Evolutionary conservation across 2,888 invertebrate species (phyloP).

Genomic region (Amblyteles armatorius): DNA sequence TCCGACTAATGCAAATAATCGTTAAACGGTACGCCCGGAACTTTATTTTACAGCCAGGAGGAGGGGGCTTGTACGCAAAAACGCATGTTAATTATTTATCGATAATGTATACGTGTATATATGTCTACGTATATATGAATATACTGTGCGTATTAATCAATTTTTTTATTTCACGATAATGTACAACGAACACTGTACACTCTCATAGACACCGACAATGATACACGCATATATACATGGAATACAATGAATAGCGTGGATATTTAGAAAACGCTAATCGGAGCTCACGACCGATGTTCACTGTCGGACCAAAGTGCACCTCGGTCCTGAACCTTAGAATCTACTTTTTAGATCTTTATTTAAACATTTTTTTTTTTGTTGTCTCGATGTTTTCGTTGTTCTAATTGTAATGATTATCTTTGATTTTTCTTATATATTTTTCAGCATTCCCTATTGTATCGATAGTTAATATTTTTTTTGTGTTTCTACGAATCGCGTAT

Average conservation of each 20-base stretch:
- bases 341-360: slow-evolving; percentile 9
- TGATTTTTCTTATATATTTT: slow-evolving; percentile 63
- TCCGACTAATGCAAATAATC: slow-evolving; percentile 71
- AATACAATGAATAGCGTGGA: slow-evolving; percentile 58
- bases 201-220: slow-evolving; percentile 12
- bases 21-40: slow-evolving; percentile 67
- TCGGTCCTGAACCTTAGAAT: slow-evolving; percentile 43
- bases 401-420: slow-evolving; percentile 52
- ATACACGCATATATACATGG: slow-evolving; percentile 59
- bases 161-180: slow-evolving; percentile 12
- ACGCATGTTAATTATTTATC: slow-evolving; percentile 77
- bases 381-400: slow-evolving; percentile 45
- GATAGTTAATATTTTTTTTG: slow-evolving; percentile 61
- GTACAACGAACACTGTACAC: slow-evolving; percentile 29
- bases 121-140: slow-evolving; percentile 71
- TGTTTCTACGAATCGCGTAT: slow-evolving; percentile 63
- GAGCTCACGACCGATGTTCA: slow-evolving; percentile 58
- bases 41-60: slow-evolving; percentile 84
- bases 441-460: slow-evolving; percentile 66
- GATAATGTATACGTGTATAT: slow-evolving; percentile 72
- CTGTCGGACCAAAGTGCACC: slow-evolving; percentile 40
- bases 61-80: slow-evolving; percentile 81
- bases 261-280: slow-evolving; percentile 52
- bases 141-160: slow-evolving; percentile 35
- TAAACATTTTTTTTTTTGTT: not conserved